Base-by-base conservation (phyloP, 1,140 invertebrate species). In the Ceratina australensis region DNA sequence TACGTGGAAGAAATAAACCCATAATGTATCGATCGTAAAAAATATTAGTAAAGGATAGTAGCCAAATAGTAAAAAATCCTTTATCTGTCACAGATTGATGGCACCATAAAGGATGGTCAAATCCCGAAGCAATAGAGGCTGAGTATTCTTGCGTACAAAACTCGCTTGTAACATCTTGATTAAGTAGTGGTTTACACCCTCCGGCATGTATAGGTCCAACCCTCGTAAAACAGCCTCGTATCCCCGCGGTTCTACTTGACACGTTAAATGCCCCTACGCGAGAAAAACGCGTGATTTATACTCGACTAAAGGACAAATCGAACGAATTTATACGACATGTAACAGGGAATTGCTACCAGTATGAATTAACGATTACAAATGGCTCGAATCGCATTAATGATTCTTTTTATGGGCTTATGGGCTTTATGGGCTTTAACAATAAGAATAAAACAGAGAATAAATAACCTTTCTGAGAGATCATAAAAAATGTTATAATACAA, bases 121-220 rank as follows among this genome's bases (percentile, higher is more conserved):
- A 22, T 67, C 72, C 42, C 63, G 52, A 75, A 54, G 77, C 52
- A 69, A 84, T 75, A 78, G 75, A 65, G 75, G 72, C 78, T 63
- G 75, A 85, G 87, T 81, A 78, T 77, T 83, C 82, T 86, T 73
- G 65, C 61, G 33, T 61, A 73, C 80, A 86, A 79, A 67, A 84
- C 80, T 83, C 84, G 82, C 78, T 74, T 73, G 76, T 86, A 86
- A 72, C 76, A 79, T 89, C 89, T 90, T 90, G 88, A 90, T 90
- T 89, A 88, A 89, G 85, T 86, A 81, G 73, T 79, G 83, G 82
- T 86, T 88, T 86, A 84, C 87, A 87, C 84, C 87, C 86, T 85
- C 71, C 22, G 49, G 63, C 57, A 54, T 54, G 72, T 52, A 67
- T 54, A 63, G 67, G 59, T 42, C 52, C 67, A 10, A 78, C 81